Percentiles rank a stretch among this genome's conserved stretches.
phyloP scores from a whole-genome alignment of 1,140 invertebrate species.

The Nautilus pompilius region DNA sequence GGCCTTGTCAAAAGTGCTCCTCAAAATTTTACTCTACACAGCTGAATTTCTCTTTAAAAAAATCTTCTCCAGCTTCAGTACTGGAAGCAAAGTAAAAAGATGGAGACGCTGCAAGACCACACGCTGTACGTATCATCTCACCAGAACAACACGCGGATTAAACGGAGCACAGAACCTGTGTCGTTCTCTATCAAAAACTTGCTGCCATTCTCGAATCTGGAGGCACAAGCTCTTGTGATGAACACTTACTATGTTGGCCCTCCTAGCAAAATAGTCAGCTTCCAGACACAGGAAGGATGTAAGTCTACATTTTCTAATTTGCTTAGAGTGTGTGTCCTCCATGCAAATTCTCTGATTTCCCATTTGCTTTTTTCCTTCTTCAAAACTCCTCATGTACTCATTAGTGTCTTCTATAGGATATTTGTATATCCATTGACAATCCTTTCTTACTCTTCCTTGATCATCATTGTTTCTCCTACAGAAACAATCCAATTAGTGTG shows the following conservation, averaged over 20 bases:
- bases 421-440: no score
- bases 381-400: no score
- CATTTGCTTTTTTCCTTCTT: no score
- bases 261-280: conserved; percentile 23
- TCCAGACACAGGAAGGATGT: conserved; percentile 30
- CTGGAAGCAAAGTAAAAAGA: conserved; percentile 21
- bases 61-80: conserved; percentile 24
- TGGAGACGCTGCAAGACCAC: conserved; percentile 22
- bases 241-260: conserved; percentile 36
- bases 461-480: no score
- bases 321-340: neutral
- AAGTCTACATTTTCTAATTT: conserved; percentile 9
- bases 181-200: conserved; percentile 19
- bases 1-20: no score
- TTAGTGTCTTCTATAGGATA: no score
- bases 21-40: no score
- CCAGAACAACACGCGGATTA: neutral
- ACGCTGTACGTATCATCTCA: neutral
- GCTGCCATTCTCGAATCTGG: conserved; percentile 26
- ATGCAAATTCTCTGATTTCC: no score
- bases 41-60: no score
- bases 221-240: conserved; percentile 29
- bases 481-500: no score
- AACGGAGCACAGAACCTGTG: conserved; percentile 6
- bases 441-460: no score